These are phyloP conservation scores for Takifugu bimaculatus DNA, from an alignment of 2,113 vertebrate species.

Conservation along the genomic window DNA sequence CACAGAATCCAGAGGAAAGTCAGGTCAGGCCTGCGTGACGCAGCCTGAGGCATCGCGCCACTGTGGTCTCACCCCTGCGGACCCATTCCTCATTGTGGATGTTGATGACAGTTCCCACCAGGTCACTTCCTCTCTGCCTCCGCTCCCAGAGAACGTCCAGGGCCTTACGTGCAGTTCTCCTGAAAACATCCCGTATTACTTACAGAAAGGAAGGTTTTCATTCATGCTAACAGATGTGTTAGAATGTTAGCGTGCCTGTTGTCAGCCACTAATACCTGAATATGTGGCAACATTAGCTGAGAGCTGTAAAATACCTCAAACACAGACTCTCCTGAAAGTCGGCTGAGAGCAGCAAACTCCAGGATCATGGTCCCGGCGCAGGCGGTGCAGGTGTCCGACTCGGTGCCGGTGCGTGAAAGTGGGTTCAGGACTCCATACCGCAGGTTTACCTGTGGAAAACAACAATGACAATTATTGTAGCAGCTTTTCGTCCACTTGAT, in stretches of 20 bases:
- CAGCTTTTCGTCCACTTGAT: not conserved
- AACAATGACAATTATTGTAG: no score
- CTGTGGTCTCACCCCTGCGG: conserved; percentile 63
- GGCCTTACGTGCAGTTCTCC: conserved; percentile 91
- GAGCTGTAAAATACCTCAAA: conserved; percentile 85
- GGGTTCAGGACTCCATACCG: conserved; percentile 89
- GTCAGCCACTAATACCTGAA: not conserved
- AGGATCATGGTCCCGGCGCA: conserved; percentile 98
- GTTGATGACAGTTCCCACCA: conserved; percentile 97
- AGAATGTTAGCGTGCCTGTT: not conserved
- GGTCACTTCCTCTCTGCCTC: conserved; percentile 93
- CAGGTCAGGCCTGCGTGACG: not conserved
- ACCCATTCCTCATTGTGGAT: conserved; percentile 98
- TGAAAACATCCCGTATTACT: conserved; percentile 37
- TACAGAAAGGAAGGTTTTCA: not conserved
- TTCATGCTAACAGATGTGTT: not conserved
- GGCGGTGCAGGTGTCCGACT: conserved; percentile 96
- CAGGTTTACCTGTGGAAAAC: conserved; percentile 84
- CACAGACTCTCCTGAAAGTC: conserved; percentile 89
- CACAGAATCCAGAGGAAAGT: conserved; percentile 6
- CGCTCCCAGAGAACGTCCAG: conserved; percentile 98
- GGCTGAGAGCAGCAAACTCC: conserved; percentile 96
- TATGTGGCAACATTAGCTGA: not conserved
- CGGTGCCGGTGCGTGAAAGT: conserved; percentile 86
- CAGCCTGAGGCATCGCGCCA: not conserved